Conservation (phyloP, 2,797 vertebrate species). For the Eupleurogrammus muticus region DNA sequence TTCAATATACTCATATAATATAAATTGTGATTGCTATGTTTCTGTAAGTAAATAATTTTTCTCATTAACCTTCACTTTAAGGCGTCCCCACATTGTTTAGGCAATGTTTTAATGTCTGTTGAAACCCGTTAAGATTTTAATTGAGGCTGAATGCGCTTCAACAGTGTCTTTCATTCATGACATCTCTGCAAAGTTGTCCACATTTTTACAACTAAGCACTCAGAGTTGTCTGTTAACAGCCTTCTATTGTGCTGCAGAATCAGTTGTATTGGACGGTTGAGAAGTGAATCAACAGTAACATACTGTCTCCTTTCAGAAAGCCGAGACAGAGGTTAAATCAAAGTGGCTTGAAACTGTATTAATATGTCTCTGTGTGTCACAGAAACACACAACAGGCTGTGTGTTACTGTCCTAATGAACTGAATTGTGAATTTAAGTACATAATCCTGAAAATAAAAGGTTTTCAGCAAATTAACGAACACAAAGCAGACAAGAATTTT, state of each 20-base stretch:
- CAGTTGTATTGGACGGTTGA: constrained; percentile 11
- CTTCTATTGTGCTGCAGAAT: background rate
- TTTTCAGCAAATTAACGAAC: background rate
- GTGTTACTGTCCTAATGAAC: constrained; percentile 32
- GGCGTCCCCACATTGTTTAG: background rate
- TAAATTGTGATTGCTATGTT: no score
- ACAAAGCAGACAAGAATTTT: background rate
- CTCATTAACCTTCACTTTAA: background rate
- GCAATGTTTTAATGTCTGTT: background rate
- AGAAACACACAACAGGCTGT: constrained; percentile 23
- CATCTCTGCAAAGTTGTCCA: constrained; percentile 12
- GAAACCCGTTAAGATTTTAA: background rate
- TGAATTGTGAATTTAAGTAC: constrained; percentile 47
- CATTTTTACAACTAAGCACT: constrained; percentile 28
- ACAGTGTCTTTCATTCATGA: constrained; percentile 19
- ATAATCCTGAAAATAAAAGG: constrained; percentile 1
- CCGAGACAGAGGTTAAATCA: constrained; percentile 21
- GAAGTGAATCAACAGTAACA: constrained; percentile 25
- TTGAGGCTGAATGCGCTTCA: background rate
- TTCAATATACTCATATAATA: no score
- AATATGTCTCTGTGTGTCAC: constrained; percentile 25
- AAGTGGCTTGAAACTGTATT: constrained; percentile 31
- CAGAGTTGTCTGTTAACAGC: constrained; percentile 2
- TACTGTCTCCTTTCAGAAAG: constrained; percentile 25
- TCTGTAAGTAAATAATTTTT: no score